Evolutionary conservation across 2,888 invertebrate genomes (phyloP).

Genomic region (Laothoe populi): DNA sequence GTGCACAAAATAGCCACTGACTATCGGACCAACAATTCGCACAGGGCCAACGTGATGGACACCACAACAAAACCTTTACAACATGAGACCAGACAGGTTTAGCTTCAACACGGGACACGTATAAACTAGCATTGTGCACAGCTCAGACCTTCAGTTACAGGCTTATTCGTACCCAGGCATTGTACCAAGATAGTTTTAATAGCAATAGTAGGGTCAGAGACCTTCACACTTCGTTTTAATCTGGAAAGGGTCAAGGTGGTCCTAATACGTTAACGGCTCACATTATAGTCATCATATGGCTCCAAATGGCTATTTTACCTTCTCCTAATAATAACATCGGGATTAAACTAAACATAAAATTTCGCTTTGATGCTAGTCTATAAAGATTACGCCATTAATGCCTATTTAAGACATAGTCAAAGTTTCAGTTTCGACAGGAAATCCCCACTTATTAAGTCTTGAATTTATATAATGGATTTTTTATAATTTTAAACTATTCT

Average conservation of each 20-base stretch:
- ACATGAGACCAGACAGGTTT: slow-evolving; percentile 9
- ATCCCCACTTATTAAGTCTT: not conserved
- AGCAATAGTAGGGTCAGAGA: slow-evolving; percentile 55
- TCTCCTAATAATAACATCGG: slow-evolving; percentile 53
- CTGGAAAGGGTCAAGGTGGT: slow-evolving; percentile 66
- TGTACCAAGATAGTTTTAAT: slow-evolving; percentile 45
- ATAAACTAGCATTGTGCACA: slow-evolving; percentile 9
- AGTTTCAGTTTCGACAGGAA: not conserved
- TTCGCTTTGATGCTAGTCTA: slow-evolving; percentile 44
- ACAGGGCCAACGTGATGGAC: slow-evolving; percentile 18
- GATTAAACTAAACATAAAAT: slow-evolving; percentile 51
- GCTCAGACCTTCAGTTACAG: slow-evolving; percentile 11
- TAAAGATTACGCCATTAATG: slow-evolving; percentile 35
- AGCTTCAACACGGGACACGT: not conserved
- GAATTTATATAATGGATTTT: not conserved
- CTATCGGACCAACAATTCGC: not conserved
- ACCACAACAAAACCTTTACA: slow-evolving; percentile 15
- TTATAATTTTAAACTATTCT: no score
- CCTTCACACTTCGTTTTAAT: slow-evolving; percentile 64
- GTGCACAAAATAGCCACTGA: not conserved
- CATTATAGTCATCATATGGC: slow-evolving; percentile 64
- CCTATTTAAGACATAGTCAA: not conserved
- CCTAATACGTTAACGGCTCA: slow-evolving; percentile 66
- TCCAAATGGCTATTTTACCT: slow-evolving; percentile 49
- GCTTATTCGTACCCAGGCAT: slow-evolving; percentile 3